phyloP scores from a whole-genome alignment of 2,888 invertebrate species.

The Cryptocephalus primarius region DNA sequence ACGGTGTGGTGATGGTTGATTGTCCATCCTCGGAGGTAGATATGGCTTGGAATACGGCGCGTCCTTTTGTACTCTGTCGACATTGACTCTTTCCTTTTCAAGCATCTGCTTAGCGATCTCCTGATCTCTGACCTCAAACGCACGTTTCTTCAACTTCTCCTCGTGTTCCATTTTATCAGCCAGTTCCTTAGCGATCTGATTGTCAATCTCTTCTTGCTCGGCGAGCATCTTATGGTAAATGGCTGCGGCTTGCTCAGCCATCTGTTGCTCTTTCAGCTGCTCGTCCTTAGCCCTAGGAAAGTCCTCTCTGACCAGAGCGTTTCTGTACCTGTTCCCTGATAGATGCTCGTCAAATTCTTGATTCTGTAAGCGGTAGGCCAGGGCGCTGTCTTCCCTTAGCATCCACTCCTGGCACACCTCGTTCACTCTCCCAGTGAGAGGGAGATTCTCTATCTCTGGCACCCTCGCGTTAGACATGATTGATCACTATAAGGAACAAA shows the following conservation, averaged over 20 bases:
- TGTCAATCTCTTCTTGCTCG: slow-evolving; percentile 62
- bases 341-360: slow-evolving; percentile 74
- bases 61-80: slow-evolving; percentile 13
- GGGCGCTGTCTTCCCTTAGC: slow-evolving; percentile 71
- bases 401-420: slow-evolving; percentile 75
- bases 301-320: slow-evolving; percentile 68
- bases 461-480: slow-evolving; percentile 22
- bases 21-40: slow-evolving; percentile 14
- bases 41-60: slow-evolving; percentile 16
- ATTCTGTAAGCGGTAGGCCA: slow-evolving; percentile 69
- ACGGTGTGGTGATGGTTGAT: slow-evolving; percentile 23
- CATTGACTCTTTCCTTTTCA: slow-evolving; percentile 30
- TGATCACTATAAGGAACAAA: not conserved
- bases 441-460: slow-evolving; percentile 41
- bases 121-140: slow-evolving; percentile 44
- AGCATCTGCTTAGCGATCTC: slow-evolving; percentile 42
- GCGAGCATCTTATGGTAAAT: slow-evolving; percentile 47
- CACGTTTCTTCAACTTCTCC: slow-evolving; percentile 42
- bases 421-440: slow-evolving; percentile 55
- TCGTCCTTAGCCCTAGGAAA: slow-evolving; percentile 64
- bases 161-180: slow-evolving; percentile 53
- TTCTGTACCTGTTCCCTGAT: slow-evolving; percentile 59
- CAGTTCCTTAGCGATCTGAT: slow-evolving; percentile 52
- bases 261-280: slow-evolving; percentile 56
- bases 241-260: slow-evolving; percentile 51